Base-by-base conservation (phyloP, 2,888 invertebrate species). In the Antheraea yamamai region DNA sequence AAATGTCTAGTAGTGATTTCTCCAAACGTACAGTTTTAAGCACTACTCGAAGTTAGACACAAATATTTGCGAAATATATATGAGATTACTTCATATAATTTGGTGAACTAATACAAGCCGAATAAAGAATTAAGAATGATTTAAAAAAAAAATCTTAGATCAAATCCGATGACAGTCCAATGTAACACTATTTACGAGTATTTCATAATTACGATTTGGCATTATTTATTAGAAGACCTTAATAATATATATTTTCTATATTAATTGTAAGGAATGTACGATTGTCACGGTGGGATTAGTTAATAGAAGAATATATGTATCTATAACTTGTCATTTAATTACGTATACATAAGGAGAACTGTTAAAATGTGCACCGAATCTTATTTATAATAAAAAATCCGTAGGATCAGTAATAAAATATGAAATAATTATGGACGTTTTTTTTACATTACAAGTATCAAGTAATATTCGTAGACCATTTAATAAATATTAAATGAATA, bases 401-500 rank as follows among this genome's bases (percentile, higher is more conserved):
- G 10, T 16, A 66, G 64, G 64, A 66, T 30, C 64, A 14, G 26
- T 66, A 30, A 30, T 61, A 61, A 61, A 23, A 61, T 61, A n/a
- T 23, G n/a, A 61, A 61, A 55, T 61, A 4, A 66, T 26, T 39
- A 35, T 70, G 70, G 70, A 70, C 70, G 35, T 70, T 39, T 39
- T 70, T 70, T 39, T 10, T 39, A 39, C 14, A 39, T 70, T 70
- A 39, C 4, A 68, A 7, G 26, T 30, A 35, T 39, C 35, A 35
- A 39, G 39, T 70, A 70, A 39, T 70, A 66, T 52, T 61, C 61
- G 51, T 30, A 26, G 39, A 58, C 10, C 30, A 76, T 76, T 76
- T 79, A 78, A 78, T 75, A 75, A 73, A 77, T 73, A 72, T 73
- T 64, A 78, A 79, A 77, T 75, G 61, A 66, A 78, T 74, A 74